Conservation (phyloP, 2,113 vertebrate genomes). For the Lanius ludovicianus region DNA sequence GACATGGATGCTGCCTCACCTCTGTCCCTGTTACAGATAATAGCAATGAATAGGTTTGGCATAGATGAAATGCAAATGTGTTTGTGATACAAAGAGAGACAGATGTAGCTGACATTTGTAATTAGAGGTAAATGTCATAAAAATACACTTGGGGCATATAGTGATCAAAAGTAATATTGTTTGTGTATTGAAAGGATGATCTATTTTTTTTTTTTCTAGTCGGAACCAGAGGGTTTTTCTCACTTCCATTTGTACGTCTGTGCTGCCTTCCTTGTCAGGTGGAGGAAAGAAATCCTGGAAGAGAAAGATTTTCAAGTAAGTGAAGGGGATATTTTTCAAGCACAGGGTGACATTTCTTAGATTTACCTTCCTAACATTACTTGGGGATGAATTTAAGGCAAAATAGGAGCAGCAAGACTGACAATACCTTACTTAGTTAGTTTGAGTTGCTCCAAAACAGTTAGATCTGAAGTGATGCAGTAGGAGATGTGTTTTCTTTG, state of each 20-base stretch:
- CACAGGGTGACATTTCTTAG: not conserved
- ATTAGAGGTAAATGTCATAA: not conserved
- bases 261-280: slow-evolving; percentile 92
- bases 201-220: slow-evolving; percentile 70
- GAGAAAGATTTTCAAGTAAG: slow-evolving; percentile 93
- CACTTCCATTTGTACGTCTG: slow-evolving; percentile 97
- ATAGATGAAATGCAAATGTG: not conserved
- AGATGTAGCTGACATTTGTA: not conserved
- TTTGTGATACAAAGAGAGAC: not conserved
- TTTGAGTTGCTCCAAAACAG: not conserved
- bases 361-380: not conserved
- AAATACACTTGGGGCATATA: not conserved
- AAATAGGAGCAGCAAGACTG: not conserved
- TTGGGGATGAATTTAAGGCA: not conserved
- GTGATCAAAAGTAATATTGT: not conserved
- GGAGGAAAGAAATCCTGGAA: slow-evolving; percentile 88
- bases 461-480: not conserved
- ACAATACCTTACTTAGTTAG: not conserved
- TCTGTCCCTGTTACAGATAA: not conserved
- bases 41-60: not conserved
- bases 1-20: not conserved
- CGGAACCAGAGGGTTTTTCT: slow-evolving; percentile 96
- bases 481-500: not conserved
- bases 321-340: not conserved
- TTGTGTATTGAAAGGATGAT: not conserved